These are phyloP conservation scores for Diadromus collaris DNA, from an alignment of 2,888 invertebrate species.

Conservation along the genomic window DNA sequence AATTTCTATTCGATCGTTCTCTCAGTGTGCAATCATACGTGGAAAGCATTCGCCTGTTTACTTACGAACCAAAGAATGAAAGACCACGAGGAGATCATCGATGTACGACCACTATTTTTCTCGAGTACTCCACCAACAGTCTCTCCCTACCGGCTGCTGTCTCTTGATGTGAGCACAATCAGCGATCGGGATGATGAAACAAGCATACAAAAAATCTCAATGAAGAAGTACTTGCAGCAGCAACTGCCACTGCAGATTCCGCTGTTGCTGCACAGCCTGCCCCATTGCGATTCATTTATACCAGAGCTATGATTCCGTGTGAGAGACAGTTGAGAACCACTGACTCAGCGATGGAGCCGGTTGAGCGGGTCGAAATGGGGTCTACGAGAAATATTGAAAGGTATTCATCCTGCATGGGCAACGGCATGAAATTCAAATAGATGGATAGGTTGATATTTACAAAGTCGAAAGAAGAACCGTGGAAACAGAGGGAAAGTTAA, in stretches of 20 bases:
- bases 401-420: conserved; percentile 64
- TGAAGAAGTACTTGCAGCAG: not conserved
- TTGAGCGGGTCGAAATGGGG: not conserved
- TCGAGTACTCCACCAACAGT: not conserved
- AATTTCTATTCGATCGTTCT: too few species aligned
- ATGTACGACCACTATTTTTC: not conserved
- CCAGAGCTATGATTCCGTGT: not conserved
- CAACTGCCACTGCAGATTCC: not conserved
- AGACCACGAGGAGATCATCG: not conserved
- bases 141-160: not conserved
- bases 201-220: conserved; percentile 2
- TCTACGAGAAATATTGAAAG: conserved; percentile 67
- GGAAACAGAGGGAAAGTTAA: conserved; percentile 29
- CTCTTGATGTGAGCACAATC: not conserved
- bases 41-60: not conserved
- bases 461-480: conserved; percentile 48
- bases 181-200: not conserved
- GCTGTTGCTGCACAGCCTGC: not conserved
- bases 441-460: conserved; percentile 65
- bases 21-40: not conserved
- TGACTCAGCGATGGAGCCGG: not conserved
- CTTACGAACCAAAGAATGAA: not conserved
- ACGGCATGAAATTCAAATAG: conserved; percentile 65
- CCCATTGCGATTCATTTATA: not conserved
- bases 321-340: not conserved